These are phyloP conservation scores for Fulica atra DNA, from an alignment of 2,113 vertebrate species.

Conservation along the genomic window DNA sequence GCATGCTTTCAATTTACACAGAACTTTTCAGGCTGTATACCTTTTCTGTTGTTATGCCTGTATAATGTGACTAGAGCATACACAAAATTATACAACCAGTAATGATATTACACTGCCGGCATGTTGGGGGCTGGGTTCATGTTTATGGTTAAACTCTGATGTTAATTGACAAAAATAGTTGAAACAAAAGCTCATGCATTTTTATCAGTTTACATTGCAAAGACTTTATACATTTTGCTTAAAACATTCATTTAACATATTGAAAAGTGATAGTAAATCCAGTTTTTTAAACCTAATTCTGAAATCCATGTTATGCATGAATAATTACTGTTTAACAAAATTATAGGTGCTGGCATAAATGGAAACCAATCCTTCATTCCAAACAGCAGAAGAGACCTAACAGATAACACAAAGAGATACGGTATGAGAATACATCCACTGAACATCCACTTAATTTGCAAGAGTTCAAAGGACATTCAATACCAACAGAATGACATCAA, in stretches of 20 bases:
- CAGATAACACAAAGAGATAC: slow-evolving; percentile 33
- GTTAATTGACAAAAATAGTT: background rate
- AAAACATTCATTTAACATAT: background rate
- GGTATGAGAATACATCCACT: slow-evolving; percentile 21
- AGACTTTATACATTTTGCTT: background rate
- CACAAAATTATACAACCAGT: background rate
- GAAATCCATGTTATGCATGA: slow-evolving; percentile 19
- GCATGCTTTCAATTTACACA: background rate
- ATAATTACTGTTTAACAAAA: slow-evolving; percentile 60
- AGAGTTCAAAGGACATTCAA: slow-evolving; percentile 77
- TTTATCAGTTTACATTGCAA: slow-evolving; percentile 23
- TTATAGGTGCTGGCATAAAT: slow-evolving; percentile 34
- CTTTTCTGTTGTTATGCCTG: background rate
- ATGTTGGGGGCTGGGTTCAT: background rate
- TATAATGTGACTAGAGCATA: background rate
- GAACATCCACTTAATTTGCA: slow-evolving; percentile 67
- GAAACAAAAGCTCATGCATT: slow-evolving; percentile 17
- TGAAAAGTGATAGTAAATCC: slow-evolving; percentile 1
- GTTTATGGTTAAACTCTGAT: background rate
- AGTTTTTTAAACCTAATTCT: slow-evolving; percentile 38
- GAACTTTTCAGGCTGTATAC: background rate
- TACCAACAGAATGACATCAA: slow-evolving; percentile 81
- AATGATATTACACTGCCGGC: background rate
- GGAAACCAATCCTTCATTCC: slow-evolving; percentile 47
- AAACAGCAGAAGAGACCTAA: slow-evolving; percentile 49